Base-by-base conservation (phyloP, 2,888 invertebrate genomes). In the Polietes domitor region DNA sequence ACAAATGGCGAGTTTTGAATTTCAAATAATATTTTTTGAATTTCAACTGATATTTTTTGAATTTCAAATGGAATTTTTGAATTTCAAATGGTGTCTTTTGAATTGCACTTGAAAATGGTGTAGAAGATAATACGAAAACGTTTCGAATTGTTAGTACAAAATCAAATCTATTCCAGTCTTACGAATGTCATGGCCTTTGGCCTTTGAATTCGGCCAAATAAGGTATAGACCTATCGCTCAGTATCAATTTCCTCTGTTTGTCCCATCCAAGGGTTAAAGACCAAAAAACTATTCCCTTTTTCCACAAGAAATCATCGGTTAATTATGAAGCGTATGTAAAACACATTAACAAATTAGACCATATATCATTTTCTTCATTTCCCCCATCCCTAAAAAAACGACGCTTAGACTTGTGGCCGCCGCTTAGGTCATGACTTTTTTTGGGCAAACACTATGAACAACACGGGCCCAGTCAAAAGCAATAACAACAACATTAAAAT, bases 291-390 rank as follows among this genome's bases (percentile, higher is more conserved):
- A n/a, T 4, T n/a, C n/a, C 47, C 1, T 47, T n/a, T 47, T n/a
- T 47, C 6, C n/a, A 47, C 15, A 47, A 47, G n/a, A 47, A 47
- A 15, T 47, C 47, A n/a, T n/a, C 47, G 12, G 47, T n/a, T 47
- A 75, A 50, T 80, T 80, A 75, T n/a, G 15, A 81, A 47, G 17
- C 10, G 43, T 47, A n/a, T 74, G 61, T 63, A 21, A 82, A 74
- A 70, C n/a, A 43, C 41, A 68, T 77, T 77, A 47, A 24, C 24
- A 70, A 63, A 26, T 15, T 24, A 74, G 65, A 43, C 17, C 37
- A 41, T 73, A 58, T 28, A 81, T 73, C 28, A 76, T 37, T 17
- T 63, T 63, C 6, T 0, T 50, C 15, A n/a, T 28, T 2, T 10
- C 47, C 37, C 37, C 37, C 37, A 3, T 12, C 10, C 47, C 47